phyloP scores from a whole-genome alignment of 1,140 invertebrate species.

The Caenorhabditis brenneri region DNA sequence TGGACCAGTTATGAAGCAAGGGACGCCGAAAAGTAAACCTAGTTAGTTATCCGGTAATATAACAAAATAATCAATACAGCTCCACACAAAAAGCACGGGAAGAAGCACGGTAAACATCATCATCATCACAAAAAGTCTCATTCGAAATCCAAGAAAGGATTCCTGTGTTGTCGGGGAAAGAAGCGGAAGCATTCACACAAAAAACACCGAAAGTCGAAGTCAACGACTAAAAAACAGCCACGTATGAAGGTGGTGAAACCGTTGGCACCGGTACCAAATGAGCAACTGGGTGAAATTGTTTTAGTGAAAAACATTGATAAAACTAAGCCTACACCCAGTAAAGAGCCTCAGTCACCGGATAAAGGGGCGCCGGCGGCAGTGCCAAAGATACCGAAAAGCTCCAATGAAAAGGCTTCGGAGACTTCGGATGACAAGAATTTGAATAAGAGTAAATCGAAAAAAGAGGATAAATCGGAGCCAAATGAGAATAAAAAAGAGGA shows the following conservation, averaged over 20 bases:
- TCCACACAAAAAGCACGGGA: background rate
- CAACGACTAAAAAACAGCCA: background rate
- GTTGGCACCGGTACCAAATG: slow-evolving; percentile 6
- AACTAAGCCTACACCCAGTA: background rate
- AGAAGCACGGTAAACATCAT: background rate
- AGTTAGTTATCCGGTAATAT: background rate
- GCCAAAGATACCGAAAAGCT: background rate
- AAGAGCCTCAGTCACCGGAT: background rate
- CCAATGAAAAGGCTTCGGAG: background rate
- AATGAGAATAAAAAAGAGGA: background rate
- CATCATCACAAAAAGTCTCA: background rate
- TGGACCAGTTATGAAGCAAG: background rate
- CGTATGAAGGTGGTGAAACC: background rate
- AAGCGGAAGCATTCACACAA: background rate
- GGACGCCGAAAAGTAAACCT: background rate
- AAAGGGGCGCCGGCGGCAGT: background rate
- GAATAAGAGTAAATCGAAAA: slow-evolving; percentile 12
- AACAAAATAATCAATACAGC: background rate
- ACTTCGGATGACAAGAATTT: background rate
- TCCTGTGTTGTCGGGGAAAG: slow-evolving; percentile 9
- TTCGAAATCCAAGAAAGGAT: background rate
- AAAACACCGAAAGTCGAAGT: background rate
- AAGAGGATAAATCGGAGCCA: background rate
- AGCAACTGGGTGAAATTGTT: slow-evolving; percentile 32
- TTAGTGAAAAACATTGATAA: slow-evolving; percentile 26